Base-by-base conservation (phyloP, 2,113 vertebrate species). In the Girardinichthys multiradiatus region DNA sequence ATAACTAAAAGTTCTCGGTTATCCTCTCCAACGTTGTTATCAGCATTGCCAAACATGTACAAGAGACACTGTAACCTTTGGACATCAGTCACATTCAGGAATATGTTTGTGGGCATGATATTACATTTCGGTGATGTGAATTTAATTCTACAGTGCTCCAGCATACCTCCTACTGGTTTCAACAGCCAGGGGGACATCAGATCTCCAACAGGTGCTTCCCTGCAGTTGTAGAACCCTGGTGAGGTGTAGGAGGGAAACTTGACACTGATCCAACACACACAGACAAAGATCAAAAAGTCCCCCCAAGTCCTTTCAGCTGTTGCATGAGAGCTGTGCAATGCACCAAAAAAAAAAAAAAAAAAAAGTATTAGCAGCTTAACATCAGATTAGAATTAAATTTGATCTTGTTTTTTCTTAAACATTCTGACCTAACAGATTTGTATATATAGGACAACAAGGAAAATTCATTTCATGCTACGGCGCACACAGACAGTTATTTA, bases 141-240 rank as follows among this genome's bases (percentile, higher is more conserved):
- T 70, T 76, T 67, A 62, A 73, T 82, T 73, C 79, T 67, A 58
- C 28, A n/a, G 77, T 12, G 66, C 30, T 28, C 35, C 64, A 45
- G 71, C 61, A 27, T 70, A 74, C 57, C 64, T 78, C 39, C 37
- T 48, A 14, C 66, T 64, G 68, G 62, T 82, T 86, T 82, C 77
- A 66, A 64, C 74, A 74, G 75, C 72, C 45, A 69, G 9, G 30
- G 14, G 72, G 80, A 89, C 81, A 86, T 85, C 74, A 87, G 83
- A 89, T 81, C 82, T 27, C 2, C 17, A 81, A 77, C 88, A 89
- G 86, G 87, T 89, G 88, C 31, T 74, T 57, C 63, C 54, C 69
- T 28, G 71, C 72, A 72, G 74, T 70, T 69, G 84, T 29, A 80
- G 27, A 59, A 58, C 42, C 51, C 19, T 51, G 2, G 58, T 6